Evolutionary conservation across 2,113 vertebrate species (phyloP).

Genomic region (Pachycephala philippinensis): DNA sequence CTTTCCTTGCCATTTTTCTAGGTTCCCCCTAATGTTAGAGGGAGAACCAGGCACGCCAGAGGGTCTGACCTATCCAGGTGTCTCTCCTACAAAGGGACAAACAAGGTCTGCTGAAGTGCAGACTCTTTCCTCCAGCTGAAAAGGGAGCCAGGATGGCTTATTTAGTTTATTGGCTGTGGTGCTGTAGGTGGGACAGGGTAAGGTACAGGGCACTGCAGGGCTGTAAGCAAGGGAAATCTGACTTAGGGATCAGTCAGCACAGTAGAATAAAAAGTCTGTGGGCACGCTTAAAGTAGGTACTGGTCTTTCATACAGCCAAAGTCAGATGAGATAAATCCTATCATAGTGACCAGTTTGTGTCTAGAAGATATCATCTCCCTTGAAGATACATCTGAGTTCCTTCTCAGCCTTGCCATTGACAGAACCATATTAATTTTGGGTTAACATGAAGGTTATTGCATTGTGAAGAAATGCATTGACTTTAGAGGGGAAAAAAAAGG

Average conservation of each 20-base stretch:
- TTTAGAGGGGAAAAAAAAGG: not conserved
- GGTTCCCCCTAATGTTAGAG: not conserved
- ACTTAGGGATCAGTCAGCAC: not conserved
- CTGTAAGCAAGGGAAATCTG: not conserved
- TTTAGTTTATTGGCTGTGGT: not conserved
- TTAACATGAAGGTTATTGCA: not conserved
- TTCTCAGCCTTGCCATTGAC: not conserved
- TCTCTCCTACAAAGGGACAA: not conserved
- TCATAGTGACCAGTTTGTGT: not conserved
- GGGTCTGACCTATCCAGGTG: not conserved
- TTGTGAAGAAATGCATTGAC: not conserved
- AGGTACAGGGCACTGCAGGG: not conserved
- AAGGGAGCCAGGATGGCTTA: not conserved
- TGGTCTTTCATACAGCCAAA: fast-evolving
- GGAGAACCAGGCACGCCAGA: not conserved
- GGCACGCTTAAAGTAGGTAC: not conserved
- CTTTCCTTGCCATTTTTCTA: not conserved
- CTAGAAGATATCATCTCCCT: not conserved
- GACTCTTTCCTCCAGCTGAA: not conserved
- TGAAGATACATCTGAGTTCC: not conserved
- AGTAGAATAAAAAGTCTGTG: not conserved
- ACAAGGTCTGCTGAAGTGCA: not conserved
- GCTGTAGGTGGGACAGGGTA: not conserved
- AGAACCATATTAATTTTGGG: not conserved
- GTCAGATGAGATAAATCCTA: not conserved